Evolutionary conservation across 2,888 invertebrate genomes (phyloP).

Genomic region (Amiota mariae): DNA sequence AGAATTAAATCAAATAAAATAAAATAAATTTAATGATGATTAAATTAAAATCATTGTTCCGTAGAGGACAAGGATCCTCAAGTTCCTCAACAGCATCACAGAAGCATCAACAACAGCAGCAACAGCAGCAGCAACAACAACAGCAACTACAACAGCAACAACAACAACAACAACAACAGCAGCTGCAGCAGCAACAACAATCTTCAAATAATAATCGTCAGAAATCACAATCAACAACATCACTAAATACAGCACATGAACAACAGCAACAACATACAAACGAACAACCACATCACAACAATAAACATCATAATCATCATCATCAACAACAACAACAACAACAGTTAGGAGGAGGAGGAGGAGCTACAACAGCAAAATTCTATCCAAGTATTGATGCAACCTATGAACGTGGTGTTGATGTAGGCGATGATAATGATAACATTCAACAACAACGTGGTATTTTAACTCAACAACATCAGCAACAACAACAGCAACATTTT

Average conservation of each 20-base stretch:
- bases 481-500: conserved; percentile 46
- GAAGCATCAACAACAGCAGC: conserved; percentile 48
- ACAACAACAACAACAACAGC: conserved; percentile 53
- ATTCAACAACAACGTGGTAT: conserved; percentile 42
- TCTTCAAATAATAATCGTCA: conserved; percentile 64
- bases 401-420: conserved; percentile 67
- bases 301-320: conserved; percentile 40
- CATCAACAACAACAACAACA: conserved; percentile 34
- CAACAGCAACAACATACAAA: conserved; percentile 47
- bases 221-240: conserved; percentile 68
- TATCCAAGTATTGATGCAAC: conserved; percentile 61
- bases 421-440: conserved; percentile 61
- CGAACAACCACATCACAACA: conserved; percentile 48
- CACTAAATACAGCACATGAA: conserved; percentile 64
- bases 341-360: conserved; percentile 11
- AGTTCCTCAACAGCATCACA: conserved; percentile 62
- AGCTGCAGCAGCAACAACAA: conserved; percentile 55
- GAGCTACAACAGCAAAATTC: conserved; percentile 55
- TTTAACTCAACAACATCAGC: conserved; percentile 36
- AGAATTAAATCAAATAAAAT: conserved; percentile 37
- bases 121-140: conserved; percentile 57
- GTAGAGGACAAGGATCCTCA: conserved; percentile 83
- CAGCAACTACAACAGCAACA: conserved; percentile 57
- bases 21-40: conserved; percentile 76
- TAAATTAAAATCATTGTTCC: conserved; percentile 93